A percentile compares a stretch with the other conserved stretches of the same genome.
Conservation (phyloP, 2,888 invertebrate species). For the Pharmacophagus antenor region DNA sequence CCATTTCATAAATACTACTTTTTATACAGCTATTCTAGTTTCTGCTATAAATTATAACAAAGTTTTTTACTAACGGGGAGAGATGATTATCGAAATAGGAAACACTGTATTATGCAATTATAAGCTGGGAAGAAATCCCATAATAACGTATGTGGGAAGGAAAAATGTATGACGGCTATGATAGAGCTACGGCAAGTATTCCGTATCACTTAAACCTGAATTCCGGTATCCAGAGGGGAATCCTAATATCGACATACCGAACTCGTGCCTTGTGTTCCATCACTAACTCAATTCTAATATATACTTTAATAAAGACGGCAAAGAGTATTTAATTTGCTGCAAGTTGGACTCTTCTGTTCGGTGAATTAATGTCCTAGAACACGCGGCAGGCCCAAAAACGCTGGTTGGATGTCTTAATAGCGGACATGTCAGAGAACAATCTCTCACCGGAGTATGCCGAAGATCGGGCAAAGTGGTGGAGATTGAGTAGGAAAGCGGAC, state of each 20-base stretch:
- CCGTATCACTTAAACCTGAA: constrained; percentile 50
- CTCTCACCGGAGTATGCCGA: too few species aligned
- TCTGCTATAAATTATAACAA: too few species aligned
- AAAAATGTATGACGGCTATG: constrained; percentile 39
- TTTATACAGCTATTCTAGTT: too few species aligned
- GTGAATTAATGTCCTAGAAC: too few species aligned
- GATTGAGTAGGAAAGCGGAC: too few species aligned
- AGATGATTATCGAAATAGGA: too few species aligned
- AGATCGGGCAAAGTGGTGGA: too few species aligned
- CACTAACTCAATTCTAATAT: constrained; percentile 13
- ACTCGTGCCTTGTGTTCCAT: constrained; percentile 9
- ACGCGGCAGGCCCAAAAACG: too few species aligned
- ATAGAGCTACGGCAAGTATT: constrained; percentile 55
- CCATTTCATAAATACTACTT: too few species aligned
- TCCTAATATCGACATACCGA: constrained; percentile 27
- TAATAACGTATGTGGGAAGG: constrained; percentile 35
- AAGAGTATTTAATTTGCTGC: neutral
- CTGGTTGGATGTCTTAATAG: too few species aligned
- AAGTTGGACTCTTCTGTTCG: neutral
- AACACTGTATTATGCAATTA: neutral
- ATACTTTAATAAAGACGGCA: neutral
- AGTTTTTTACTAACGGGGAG: too few species aligned
- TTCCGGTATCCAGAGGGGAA: constrained; percentile 21
- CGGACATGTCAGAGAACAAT: too few species aligned
- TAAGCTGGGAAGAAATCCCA: constrained; percentile 31